Evolutionary conservation across 2,888 invertebrate genomes (phyloP), one percentile per base, ranked within the genome.

Genomic region (Marasmarcha lunaedactyla): DNA sequence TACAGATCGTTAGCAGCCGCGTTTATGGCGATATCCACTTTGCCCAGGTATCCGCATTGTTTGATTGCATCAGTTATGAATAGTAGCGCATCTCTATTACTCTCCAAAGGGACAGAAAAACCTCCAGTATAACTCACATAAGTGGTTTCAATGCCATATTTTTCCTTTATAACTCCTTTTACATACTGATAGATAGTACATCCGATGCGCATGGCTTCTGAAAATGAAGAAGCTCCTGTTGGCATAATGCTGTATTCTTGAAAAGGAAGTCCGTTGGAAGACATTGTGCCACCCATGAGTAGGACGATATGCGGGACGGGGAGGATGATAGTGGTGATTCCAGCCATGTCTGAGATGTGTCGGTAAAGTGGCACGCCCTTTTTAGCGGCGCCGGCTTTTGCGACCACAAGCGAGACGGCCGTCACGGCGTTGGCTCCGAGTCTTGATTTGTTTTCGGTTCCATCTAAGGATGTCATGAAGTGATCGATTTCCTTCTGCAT

Each of bases 231-330:
- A 10, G 98, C 98, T 25, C 98, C 97, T 38, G 92, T 92, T 14
- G 97, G 97, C 54, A 98, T 86, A 51, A 97, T 92, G 88, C 92
- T 91, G 78, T 97, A 97, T 74, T 97, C 97, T 74, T 95, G 95
- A 90, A 96, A 95, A 40, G 95, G 95, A 52, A 96, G 74, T 61
- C 95, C 96, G 78, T 99, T 99, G 42, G 97, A 97, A 50, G 98
- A 95, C 56, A 98, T 94, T 14, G 91, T 91, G 14, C 99, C 99
- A 40, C 99, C 99, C 55, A 96, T 98, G 71, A 99, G 94, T 11
- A 98, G 94, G 60, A 97, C 98, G 72, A 99, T 96, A 37, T 98
- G 97, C 12, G 99, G 99, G 1, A 96, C 95, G 2, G 99, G 99
- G 38, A 99, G 85, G 52, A 98, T 90, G 48, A 99, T 92, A 26